Evolutionary conservation across 2,888 invertebrate genomes (phyloP).

Genomic region (Drosophila parthenogenetica): DNA sequence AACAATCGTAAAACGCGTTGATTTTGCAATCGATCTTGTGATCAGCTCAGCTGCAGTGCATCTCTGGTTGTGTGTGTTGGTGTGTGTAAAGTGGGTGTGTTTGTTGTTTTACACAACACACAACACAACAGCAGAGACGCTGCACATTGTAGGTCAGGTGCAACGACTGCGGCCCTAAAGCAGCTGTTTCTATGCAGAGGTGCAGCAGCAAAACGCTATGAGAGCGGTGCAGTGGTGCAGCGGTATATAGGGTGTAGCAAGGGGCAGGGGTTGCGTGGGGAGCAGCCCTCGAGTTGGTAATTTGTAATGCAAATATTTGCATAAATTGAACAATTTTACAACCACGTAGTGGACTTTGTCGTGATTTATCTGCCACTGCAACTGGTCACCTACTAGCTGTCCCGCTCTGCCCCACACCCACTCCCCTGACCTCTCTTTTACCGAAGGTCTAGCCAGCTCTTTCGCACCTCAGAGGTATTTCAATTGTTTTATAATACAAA

Average conservation of each 20-base stretch:
- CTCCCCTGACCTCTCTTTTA: neutral
- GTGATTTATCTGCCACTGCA: slow-evolving; percentile 57
- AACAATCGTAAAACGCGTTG: slow-evolving; percentile 23
- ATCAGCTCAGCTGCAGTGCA: slow-evolving; percentile 13
- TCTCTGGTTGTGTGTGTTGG: slow-evolving; percentile 10
- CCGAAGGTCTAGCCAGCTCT: slow-evolving; percentile 9
- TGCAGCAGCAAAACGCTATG: neutral
- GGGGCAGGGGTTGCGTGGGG: neutral
- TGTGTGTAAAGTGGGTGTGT: slow-evolving; percentile 71
- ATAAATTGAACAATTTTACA: slow-evolving; percentile 65
- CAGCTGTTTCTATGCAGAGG: slow-evolving; percentile 35
- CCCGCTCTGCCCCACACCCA: neutral
- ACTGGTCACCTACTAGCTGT: slow-evolving; percentile 5
- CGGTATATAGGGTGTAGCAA: neutral
- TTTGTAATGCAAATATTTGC: slow-evolving; percentile 79
- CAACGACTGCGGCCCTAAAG: slow-evolving; percentile 55
- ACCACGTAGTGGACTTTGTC: slow-evolving; percentile 59
- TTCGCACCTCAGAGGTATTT: slow-evolving; percentile 45
- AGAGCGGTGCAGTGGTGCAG: no score
- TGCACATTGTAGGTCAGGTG: slow-evolving; percentile 74
- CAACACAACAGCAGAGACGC: slow-evolving; percentile 25
- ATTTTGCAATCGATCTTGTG: slow-evolving; percentile 54
- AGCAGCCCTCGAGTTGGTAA: slow-evolving; percentile 59
- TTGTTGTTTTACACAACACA: slow-evolving; percentile 63
- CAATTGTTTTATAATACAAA: slow-evolving; percentile 60